A percentile compares a stretch with the other conserved stretches of the same genome.
These are phyloP conservation scores for Carettochelys insculpta DNA, from an alignment of 2,113 vertebrate genomes.

Conservation along the genomic window DNA sequence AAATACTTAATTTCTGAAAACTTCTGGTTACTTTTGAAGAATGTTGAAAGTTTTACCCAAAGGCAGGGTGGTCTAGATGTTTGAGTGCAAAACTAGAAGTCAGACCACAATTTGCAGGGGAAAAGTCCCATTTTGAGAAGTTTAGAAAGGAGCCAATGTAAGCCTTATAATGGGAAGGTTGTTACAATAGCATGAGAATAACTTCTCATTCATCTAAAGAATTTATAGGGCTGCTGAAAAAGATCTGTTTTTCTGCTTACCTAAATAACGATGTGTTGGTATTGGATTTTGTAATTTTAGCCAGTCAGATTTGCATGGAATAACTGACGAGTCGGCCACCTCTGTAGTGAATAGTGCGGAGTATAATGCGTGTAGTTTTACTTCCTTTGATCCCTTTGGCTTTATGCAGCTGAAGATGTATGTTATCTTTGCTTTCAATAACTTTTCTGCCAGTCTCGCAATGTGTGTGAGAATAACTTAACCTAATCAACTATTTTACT, in stretches of 20 bases:
- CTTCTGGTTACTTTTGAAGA: neutral
- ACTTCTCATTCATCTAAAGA: neutral
- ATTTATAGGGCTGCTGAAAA: neutral
- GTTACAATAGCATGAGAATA: neutral
- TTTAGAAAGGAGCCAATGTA: neutral
- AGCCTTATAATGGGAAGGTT: neutral
- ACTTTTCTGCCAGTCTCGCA: neutral
- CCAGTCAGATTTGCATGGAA: neutral
- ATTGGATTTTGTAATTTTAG: neutral
- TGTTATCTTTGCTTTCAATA: constrained; percentile 2
- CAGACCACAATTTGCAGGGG: neutral
- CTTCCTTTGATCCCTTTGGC: neutral
- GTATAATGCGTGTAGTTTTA: neutral
- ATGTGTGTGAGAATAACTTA: neutral
- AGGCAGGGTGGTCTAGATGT: neutral
- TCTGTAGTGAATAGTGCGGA: neutral
- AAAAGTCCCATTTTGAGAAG: neutral
- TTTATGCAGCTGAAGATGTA: neutral
- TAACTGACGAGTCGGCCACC: neutral
- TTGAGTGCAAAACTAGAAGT: neutral
- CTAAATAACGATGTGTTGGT: neutral
- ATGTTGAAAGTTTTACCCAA: neutral
- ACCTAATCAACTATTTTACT: neutral
- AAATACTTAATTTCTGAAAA: neutral
- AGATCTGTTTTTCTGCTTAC: neutral